Percentiles rank a stretch among this genome's conserved stretches.
These are phyloP conservation scores for Lethrus apterus DNA, from an alignment of 1,140 invertebrate species.

Conservation along the genomic window DNA sequence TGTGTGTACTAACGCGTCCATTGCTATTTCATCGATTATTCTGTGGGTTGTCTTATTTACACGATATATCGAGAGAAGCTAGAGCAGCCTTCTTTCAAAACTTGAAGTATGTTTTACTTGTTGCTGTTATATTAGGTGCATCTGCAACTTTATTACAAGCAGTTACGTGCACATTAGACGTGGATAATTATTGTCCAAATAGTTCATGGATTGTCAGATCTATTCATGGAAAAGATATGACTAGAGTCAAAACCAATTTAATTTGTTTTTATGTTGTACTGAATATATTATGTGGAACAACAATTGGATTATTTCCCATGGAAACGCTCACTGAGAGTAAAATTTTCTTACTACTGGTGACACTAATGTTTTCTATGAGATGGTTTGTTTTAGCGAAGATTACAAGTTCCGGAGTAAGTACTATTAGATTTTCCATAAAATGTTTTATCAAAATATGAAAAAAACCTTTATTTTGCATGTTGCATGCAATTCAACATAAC, in stretches of 20 bases:
- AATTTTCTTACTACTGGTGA: too few relatives aligned
- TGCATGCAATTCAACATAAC: too few relatives aligned
- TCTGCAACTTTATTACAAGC: neutral
- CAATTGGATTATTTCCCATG: too few relatives aligned
- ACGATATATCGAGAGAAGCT: neutral
- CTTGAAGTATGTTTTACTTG: slow-evolving; percentile 2
- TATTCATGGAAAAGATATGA: slow-evolving; percentile 5
- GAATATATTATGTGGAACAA: too few relatives aligned
- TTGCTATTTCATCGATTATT: slow-evolving; percentile 4
- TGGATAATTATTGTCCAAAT: neutral
- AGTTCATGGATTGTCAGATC: slow-evolving; percentile 3
- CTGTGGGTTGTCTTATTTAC: slow-evolving; percentile 7
- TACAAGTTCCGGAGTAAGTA: slow-evolving; percentile 8
- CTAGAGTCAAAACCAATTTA: neutral
- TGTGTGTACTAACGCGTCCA: neutral
- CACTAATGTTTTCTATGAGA: neutral
- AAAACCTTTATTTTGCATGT: too few relatives aligned
- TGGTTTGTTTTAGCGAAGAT: slow-evolving; percentile 12
- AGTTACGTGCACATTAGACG: neutral
- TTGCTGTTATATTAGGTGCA: neutral
- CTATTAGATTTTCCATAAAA: neutral
- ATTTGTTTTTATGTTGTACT: too few relatives aligned
- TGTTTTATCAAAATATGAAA: neutral
- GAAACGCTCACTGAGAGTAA: too few relatives aligned
- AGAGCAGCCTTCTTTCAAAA: slow-evolving; percentile 1